Percentiles rank a stretch among this genome's conserved stretches.
phyloP scores from a whole-genome alignment of 2,113 vertebrate species.

The Meriones unguiculatus region DNA sequence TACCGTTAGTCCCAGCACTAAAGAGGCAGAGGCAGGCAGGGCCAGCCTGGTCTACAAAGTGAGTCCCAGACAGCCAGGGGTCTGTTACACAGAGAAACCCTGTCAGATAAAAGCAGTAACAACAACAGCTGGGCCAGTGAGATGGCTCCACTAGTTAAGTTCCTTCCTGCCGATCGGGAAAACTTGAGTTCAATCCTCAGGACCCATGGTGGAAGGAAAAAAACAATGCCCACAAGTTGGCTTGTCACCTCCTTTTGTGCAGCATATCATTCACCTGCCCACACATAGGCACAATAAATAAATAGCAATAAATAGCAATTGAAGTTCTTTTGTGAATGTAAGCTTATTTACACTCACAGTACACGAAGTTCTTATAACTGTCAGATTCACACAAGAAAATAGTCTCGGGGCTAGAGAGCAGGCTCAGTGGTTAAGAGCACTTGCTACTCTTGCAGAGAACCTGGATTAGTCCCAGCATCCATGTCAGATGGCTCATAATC shows the following conservation, averaged over 20 bases:
- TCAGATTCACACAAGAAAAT: slow-evolving; percentile 1
- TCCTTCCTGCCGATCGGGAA: neutral
- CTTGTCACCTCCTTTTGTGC: neutral
- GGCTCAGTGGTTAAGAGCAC: neutral
- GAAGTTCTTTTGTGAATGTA: neutral
- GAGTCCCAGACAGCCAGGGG: too few species aligned
- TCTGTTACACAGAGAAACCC: too few species aligned
- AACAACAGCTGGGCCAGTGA: neutral
- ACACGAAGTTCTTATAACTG: slow-evolving; percentile 5
- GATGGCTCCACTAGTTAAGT: neutral
- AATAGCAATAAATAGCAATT: neutral
- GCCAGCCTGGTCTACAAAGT: too few species aligned
- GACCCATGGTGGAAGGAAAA: neutral
- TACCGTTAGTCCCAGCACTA: too few species aligned
- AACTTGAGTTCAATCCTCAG: neutral
- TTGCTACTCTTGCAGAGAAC: neutral
- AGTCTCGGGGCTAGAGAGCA: neutral
- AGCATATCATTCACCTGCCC: neutral
- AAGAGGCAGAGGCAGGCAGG: too few species aligned
- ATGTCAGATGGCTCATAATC: neutral
- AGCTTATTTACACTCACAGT: neutral
- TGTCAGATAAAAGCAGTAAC: too few species aligned
- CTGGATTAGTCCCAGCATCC: neutral
- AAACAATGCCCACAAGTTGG: too few species aligned
- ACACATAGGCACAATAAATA: neutral